Base-by-base conservation (phyloP, 2,113 vertebrate species). In the Genyomyrus donnyi region DNA sequence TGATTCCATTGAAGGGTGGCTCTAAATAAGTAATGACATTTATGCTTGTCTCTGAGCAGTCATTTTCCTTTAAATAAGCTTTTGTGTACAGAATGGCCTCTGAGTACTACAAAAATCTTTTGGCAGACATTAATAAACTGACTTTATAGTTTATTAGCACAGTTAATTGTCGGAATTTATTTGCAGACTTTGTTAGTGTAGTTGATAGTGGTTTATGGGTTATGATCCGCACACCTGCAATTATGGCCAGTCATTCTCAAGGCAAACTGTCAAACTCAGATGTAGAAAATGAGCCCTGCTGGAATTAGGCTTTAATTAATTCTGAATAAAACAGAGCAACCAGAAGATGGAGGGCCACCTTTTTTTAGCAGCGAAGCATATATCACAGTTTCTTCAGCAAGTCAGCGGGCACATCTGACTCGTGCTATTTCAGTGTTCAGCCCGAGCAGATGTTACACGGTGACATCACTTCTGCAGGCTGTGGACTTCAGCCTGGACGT, bases 301-400 rank as follows among this genome's bases (percentile, higher is more conserved):
- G 74, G 74, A 42, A 80, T 80, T 17, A 80, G 7, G 48, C 48
- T 86, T 50, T 86, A 31, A 86, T 86, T 86, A 27, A 50, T 50
- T 49, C 45, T 50, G 46, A 80, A 17, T 80, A 80, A 80, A 86
- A 13, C 48, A 86, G 84, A 86, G 84, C 48, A 6, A 86, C n/a
- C 48, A 50, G 45, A 86, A 86, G 84, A 86, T 86, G 45, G 84
- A 86, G 84, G 24, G 5, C 24, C 45, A 27, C 21, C 84, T 27
- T 86, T 86, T 86, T 86, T 50, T 80, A 80, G 74, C 84, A 86
- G 24, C 21, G 27, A 86, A 49, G 24, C 84, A 48, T 86, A 49
- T 10, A 86, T 86, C 84, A 86, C 46, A 86, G 84, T 50, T 50
- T 50, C 46, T 50, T 27, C 27, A 27, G 48, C 48, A 17, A 86